A percentile compares a stretch with the other conserved stretches of the same genome.
phyloP scores from a whole-genome alignment of 2,888 invertebrate species.

The Microctonus hyperodae region DNA sequence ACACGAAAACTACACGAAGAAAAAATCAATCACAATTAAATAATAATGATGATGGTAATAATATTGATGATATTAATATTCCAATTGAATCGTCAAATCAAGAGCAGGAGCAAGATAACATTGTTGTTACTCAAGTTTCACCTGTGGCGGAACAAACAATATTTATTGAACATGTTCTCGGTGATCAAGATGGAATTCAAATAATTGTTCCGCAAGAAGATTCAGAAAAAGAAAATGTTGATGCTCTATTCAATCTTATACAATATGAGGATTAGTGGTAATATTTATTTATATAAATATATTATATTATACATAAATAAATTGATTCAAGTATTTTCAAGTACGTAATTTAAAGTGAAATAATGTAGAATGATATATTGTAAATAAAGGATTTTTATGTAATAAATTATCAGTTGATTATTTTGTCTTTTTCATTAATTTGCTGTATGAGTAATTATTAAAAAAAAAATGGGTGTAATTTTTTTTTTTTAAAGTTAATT shows the following conservation, averaged over 20 bases:
- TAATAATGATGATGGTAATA: constrained; percentile 13
- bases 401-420: too few species aligned
- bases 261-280: constrained; percentile 48
- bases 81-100: constrained; percentile 33
- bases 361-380: neutral
- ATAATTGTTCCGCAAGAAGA: constrained; percentile 50
- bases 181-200: constrained; percentile 47
- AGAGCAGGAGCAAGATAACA: constrained; percentile 34
- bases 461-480: neutral
- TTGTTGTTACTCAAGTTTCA: constrained; percentile 14
- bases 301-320: neutral
- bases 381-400: too few species aligned
- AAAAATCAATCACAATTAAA: constrained; percentile 26
- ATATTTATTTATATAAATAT: constrained; percentile 1
- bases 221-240: constrained; percentile 57
- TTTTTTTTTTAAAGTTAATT: constrained; percentile 4
- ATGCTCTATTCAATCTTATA: constrained; percentile 56
- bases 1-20: constrained; percentile 43
- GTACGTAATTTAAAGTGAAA: neutral
- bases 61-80: constrained; percentile 30
- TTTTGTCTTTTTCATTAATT: neutral
- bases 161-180: constrained; percentile 52
- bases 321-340: neutral
- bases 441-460: neutral
- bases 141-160: constrained; percentile 36